phyloP scores from a whole-genome alignment of 2,113 vertebrate species.

The Leptodactylus fuscus region DNA sequence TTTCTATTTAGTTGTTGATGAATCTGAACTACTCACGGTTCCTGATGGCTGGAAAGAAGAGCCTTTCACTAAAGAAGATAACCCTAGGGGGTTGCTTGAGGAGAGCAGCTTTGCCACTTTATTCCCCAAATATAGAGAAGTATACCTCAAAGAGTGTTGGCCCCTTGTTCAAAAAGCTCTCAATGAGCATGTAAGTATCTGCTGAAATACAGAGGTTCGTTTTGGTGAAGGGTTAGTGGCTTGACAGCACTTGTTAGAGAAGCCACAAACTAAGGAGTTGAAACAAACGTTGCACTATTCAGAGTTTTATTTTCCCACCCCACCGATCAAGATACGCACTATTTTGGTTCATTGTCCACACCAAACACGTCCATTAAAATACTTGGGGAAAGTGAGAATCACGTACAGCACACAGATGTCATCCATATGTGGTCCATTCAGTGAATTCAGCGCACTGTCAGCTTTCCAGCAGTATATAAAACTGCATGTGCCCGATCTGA shows the following conservation, averaged over 20 bases:
- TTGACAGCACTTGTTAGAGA: not conserved
- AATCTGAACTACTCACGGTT: constrained; percentile 88
- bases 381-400: no score
- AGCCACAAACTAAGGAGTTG: not conserved
- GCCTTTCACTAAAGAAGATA: constrained; percentile 85
- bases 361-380: no score
- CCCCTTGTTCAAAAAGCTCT: constrained; percentile 90
- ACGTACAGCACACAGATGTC: no score
- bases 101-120: constrained; percentile 98
- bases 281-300: no score
- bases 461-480: no score
- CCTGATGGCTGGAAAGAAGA: constrained; percentile 95
- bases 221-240: not conserved
- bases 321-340: no score
- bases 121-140: constrained; percentile 95
- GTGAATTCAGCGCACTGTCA: no score
- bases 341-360: no score
- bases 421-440: no score
- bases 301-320: no score
- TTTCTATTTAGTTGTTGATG: constrained; percentile 69
- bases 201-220: not conserved
- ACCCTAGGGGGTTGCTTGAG: constrained; percentile 89
- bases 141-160: constrained; percentile 95
- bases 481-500: no score
- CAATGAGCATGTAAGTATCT: constrained; percentile 79